Conservation (phyloP, 2,888 invertebrate species). For the Tetragonisca angustula region DNA sequence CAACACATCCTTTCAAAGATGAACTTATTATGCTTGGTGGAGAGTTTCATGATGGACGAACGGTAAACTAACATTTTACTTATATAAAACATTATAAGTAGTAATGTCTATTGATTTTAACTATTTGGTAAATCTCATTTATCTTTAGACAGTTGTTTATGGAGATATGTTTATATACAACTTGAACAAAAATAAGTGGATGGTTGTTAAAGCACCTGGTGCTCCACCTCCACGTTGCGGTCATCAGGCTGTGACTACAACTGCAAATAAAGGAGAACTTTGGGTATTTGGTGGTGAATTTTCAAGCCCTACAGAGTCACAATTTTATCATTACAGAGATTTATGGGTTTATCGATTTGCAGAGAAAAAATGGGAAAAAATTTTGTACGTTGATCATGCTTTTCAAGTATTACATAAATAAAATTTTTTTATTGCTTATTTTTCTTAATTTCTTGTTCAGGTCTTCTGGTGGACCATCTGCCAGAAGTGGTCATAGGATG, state of each 20-base stretch:
- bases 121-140: background rate
- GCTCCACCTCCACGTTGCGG: slow-evolving; percentile 95
- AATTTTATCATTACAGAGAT: slow-evolving; percentile 97
- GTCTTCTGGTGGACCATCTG: slow-evolving; percentile 91
- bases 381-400: slow-evolving; percentile 79
- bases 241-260: slow-evolving; percentile 88
- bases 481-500: slow-evolving; percentile 96
- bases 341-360: slow-evolving; percentile 93
- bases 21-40: slow-evolving; percentile 96
- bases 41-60: slow-evolving; percentile 92
- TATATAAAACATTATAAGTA: background rate
- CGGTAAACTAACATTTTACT: slow-evolving; percentile 29
- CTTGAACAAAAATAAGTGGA: slow-evolving; percentile 92
- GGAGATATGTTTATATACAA: slow-evolving; percentile 94
- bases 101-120: background rate
- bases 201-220: slow-evolving; percentile 91
- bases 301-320: slow-evolving; percentile 94
- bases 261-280: slow-evolving; percentile 90
- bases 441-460: slow-evolving; percentile 77
- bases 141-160: slow-evolving; percentile 91
- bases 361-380: slow-evolving; percentile 93
- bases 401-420: background rate
- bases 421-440: background rate
- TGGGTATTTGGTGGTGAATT: slow-evolving; percentile 97
- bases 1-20: slow-evolving; percentile 93